phyloP scores from a whole-genome alignment of 2,888 invertebrate species.

The Cryptocheilus praepositus region DNA sequence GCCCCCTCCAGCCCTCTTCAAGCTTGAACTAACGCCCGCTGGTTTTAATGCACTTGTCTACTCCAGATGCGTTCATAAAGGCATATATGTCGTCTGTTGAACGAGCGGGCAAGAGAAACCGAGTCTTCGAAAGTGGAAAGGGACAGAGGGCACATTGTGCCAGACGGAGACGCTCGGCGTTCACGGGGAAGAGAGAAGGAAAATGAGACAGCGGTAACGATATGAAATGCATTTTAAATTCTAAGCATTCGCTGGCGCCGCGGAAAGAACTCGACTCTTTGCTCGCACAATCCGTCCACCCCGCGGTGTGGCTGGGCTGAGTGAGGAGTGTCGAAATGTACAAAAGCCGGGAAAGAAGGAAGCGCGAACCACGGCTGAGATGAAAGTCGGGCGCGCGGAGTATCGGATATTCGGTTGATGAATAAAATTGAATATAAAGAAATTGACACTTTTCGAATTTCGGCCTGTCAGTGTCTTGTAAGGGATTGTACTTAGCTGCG shows the following conservation, averaged over 20 bases:
- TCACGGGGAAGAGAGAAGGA: conserved; percentile 36
- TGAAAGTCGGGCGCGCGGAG: conserved; percentile 42
- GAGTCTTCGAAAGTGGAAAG: conserved; percentile 56
- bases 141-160: conserved; percentile 33
- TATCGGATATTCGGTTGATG: conserved; percentile 15
- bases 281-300: conserved; percentile 48
- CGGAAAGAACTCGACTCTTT: conserved; percentile 55
- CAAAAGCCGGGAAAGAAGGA: conserved; percentile 42
- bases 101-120: conserved; percentile 57
- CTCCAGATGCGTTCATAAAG: conserved; percentile 73
- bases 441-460: too few species aligned
- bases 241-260: conserved; percentile 57
- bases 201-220: conserved; percentile 52
- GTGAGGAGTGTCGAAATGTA: conserved; percentile 22
- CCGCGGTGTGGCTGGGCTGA: conserved; percentile 12
- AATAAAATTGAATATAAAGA: too few species aligned
- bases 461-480: too few species aligned
- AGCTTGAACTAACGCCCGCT: conserved; percentile 73
- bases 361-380: conserved; percentile 31
- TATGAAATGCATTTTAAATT: conserved; percentile 65
- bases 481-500: too few species aligned
- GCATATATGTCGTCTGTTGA: conserved; percentile 68
- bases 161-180: conserved; percentile 15
- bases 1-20: conserved; percentile 53
- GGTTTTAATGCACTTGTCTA: conserved; percentile 75